phyloP scores from a whole-genome alignment of 2,113 vertebrate species.

The Peromyscus maniculatus region DNA sequence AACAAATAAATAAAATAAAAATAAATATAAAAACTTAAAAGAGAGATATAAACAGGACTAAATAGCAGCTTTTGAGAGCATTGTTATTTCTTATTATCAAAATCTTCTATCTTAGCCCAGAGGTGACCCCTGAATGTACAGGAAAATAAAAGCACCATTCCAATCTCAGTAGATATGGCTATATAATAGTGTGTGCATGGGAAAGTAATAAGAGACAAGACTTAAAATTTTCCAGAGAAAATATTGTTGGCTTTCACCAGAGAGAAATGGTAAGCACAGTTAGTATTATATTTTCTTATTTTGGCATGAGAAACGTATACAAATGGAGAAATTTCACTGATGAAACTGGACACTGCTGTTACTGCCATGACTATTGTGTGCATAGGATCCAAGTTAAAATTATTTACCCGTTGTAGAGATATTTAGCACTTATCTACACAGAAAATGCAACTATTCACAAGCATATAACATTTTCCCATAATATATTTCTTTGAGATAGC shows the following conservation, averaged over 20 bases:
- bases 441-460: not conserved
- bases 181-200: not conserved
- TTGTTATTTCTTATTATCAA: not conserved
- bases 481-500: not conserved
- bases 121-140: not conserved
- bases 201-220: not conserved
- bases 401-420: not conserved
- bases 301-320: not conserved
- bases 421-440: not conserved
- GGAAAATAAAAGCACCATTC: not conserved
- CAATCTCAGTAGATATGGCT: not conserved
- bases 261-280: not conserved
- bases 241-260: not conserved
- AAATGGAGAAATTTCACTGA: not conserved
- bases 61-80: not conserved
- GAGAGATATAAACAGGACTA: not conserved
- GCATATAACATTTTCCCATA: too few relatives aligned
- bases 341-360: not conserved
- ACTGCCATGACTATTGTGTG: not conserved
- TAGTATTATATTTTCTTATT: slow-evolving; percentile 25
- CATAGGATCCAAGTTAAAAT: not conserved
- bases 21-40: not conserved
- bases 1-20: not conserved
- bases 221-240: not conserved
- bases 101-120: not conserved